Percentiles rank a stretch among this genome's conserved stretches.
phyloP scores from a whole-genome alignment of 2,888 invertebrate genomes.

The Melinopterus prodromus region DNA sequence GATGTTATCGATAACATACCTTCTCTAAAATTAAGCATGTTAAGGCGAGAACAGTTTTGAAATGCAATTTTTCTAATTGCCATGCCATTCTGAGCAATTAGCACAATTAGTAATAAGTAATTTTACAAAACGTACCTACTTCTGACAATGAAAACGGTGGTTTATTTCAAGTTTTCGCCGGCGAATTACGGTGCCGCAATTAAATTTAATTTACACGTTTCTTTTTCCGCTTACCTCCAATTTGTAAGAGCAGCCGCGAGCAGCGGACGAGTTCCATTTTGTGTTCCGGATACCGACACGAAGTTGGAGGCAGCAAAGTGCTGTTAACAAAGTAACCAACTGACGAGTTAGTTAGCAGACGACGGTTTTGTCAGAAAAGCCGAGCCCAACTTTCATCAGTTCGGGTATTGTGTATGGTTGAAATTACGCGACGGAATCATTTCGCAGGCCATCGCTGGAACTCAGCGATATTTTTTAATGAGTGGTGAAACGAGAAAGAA shows the following conservation, averaged over 20 bases:
- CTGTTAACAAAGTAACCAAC: not conserved
- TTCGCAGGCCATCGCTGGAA: not conserved
- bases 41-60: not conserved
- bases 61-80: not conserved
- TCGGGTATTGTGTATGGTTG: not conserved
- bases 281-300: slow-evolving; percentile 4
- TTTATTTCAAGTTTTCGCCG: not conserved
- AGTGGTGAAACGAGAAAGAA: not conserved
- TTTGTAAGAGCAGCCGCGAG: not conserved
- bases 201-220: slow-evolving; percentile 4
- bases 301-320: not conserved
- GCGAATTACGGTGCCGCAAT: not conserved
- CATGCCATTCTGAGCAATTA: not conserved
- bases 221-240: slow-evolving; percentile 4
- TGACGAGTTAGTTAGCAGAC: slow-evolving; percentile 4
- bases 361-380: not conserved
- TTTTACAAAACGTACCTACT: not conserved
- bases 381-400: not conserved
- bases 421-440: not conserved
- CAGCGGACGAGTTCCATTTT: not conserved
- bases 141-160: not conserved
- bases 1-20: too few species aligned
- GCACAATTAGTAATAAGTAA: not conserved
- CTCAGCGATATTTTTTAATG: not conserved
- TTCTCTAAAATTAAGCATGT: not conserved